Conservation (phyloP, 2,888 invertebrate species). For the Drosophila neutralis region DNA sequence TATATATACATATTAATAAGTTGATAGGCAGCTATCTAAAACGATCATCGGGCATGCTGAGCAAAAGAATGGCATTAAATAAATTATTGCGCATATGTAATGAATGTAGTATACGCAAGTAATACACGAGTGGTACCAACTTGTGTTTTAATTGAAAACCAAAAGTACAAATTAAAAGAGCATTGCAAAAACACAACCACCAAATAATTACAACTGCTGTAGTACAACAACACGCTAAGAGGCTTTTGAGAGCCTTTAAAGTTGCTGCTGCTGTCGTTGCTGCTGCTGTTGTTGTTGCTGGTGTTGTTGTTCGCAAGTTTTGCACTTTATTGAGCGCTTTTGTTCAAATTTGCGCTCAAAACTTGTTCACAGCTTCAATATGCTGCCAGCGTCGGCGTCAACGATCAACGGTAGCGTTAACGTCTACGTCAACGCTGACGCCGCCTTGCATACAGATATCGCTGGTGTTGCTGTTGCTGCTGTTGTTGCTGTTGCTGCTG, state of each 20-base stretch:
- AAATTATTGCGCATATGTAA: conserved; percentile 39
- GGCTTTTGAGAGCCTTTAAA: conserved; percentile 19
- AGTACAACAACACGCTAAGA: conserved; percentile 9
- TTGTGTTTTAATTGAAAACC: conserved; percentile 61
- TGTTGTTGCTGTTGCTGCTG: not conserved
- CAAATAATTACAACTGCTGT: conserved; percentile 32
- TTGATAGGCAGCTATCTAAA: conserved; percentile 5
- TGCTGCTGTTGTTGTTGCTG: conserved; percentile 19
- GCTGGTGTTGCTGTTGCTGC: conserved; percentile 17
- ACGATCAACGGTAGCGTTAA: not conserved
- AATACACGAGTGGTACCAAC: conserved; percentile 4
- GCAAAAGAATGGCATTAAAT: conserved; percentile 17
- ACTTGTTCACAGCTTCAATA: conserved; percentile 54
- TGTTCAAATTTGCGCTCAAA: conserved; percentile 55
- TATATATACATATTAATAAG: not conserved
- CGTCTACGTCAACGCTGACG: conserved; percentile 24
- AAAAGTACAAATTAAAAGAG: conserved; percentile 70
- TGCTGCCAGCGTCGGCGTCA: conserved; percentile 14
- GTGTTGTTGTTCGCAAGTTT: conserved; percentile 43
- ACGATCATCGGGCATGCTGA: conserved; percentile 7
- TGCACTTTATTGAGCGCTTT: conserved; percentile 74
- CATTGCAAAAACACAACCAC: conserved; percentile 60
- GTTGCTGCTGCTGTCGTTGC: conserved; percentile 11
- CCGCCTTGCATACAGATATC: conserved; percentile 48
- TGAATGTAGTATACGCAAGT: not conserved